These are phyloP conservation scores for Adelosebastes latens DNA, from an alignment of 2,797 vertebrate genomes.

Conservation along the genomic window DNA sequence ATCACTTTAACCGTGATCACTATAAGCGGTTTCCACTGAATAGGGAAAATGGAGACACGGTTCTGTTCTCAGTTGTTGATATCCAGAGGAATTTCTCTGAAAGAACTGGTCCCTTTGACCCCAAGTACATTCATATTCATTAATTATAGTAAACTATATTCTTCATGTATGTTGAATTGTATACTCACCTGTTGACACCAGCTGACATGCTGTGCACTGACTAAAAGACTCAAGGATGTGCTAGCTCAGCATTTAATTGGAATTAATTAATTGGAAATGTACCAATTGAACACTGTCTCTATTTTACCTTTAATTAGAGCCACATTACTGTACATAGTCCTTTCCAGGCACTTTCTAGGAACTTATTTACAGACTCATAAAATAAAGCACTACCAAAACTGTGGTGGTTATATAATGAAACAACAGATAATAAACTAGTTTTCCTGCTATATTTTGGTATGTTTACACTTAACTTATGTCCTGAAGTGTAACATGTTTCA, in stretches of 20 bases:
- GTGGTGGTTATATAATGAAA: not conserved
- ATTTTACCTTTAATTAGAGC: not conserved
- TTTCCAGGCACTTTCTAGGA: not conserved
- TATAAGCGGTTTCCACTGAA: not conserved
- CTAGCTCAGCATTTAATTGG: not conserved
- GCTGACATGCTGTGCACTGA: not conserved
- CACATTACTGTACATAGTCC: not conserved
- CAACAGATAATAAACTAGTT: not conserved
- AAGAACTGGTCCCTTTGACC: not conserved
- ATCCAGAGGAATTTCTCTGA: not conserved
- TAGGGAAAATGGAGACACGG: not conserved
- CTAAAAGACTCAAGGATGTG: not conserved
- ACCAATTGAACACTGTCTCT: not conserved
- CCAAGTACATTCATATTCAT: not conserved
- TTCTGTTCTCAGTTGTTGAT: not conserved
- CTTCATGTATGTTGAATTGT: not conserved
- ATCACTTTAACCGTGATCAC: no score
- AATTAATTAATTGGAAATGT: not conserved
- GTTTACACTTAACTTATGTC: not conserved
- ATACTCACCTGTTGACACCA: not conserved
- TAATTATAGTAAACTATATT: not conserved
- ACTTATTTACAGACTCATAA: not conserved
- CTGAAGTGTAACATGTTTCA: not conserved
- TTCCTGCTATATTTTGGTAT: not conserved
- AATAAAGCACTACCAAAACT: not conserved